Base-by-base conservation (phyloP, 2,888 invertebrate genomes). In the Petrophora chlorosata region DNA sequence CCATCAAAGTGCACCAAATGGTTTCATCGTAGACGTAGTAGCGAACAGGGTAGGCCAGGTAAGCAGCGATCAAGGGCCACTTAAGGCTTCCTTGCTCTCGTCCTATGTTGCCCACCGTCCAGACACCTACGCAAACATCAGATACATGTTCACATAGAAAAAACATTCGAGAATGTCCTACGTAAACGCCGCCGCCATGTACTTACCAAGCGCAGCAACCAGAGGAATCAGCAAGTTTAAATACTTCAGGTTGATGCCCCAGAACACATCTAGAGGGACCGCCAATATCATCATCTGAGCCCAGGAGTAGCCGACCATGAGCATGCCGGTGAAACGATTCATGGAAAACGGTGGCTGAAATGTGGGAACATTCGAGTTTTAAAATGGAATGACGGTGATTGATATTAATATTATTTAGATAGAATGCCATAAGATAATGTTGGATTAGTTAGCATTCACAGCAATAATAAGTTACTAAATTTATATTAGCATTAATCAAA, bases 101-200 rank as follows among this genome's bases (percentile, higher is more conserved):
- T 0, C 98, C 98, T 55, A 98, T 94, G 71, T 98, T 98, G 15
- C 98, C 98, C 5, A 98, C 96, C 0, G 94, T 91, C 94, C 97
- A 96, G 0, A 97, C 95, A 63, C 98, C 98, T 97, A 76, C 2
- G 76, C 2, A 44, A 14, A 28, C 5, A 39, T 8, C 5, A 16
- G 14, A 12, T 14, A 14, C 19, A 19, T 19, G 4, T 19, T 7
- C 1, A 19, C 7, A 19, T 19, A 1, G 19, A 7, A 19, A 2
- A 1, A 2, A 19, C 19, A 19, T 19, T 19, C 7, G 1, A 7
- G 19, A 19, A 19, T 2, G 5, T 19, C 19, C 7, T 2, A 1
- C 7, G 1, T 19, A 19, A 5, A 19, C n/a, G n/a, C n/a, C n/a
- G n/a, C n/a, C n/a, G n/a, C n/a, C n/a, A n/a, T 5, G 8, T 17